Conservation (phyloP, 2,797 vertebrate species). For the Scyliorhinus canicula region DNA sequence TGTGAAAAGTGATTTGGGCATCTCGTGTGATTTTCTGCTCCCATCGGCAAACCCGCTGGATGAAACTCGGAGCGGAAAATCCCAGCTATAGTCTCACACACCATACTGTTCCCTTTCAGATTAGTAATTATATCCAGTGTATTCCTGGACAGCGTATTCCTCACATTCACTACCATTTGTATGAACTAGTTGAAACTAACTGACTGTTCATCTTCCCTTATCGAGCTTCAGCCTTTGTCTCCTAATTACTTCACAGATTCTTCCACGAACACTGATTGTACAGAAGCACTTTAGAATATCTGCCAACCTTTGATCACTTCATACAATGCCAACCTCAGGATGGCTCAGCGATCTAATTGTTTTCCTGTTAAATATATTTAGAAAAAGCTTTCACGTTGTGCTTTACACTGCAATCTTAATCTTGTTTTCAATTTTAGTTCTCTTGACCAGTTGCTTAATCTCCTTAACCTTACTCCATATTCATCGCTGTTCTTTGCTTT, state of each 20-base stretch:
- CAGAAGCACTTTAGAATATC: slow-evolving; percentile 5
- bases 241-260: background rate
- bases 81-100: no score
- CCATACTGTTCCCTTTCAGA: background rate
- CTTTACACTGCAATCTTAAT: background rate
- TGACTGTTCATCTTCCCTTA: background rate
- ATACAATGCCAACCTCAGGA: background rate
- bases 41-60: no score
- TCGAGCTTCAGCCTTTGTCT: no score
- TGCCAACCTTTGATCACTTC: slow-evolving; percentile 22
- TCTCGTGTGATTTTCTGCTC: no score
- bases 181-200: background rate
- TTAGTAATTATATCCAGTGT: background rate
- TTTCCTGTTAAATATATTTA: background rate
- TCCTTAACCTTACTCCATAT: background rate
- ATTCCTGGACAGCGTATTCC: background rate
- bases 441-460: background rate
- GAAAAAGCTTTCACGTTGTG: background rate
- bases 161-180: background rate
- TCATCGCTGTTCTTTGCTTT: background rate
- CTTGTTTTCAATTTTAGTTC: background rate
- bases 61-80: no score
- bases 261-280: background rate
- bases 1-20: no score
- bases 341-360: slow-evolving; percentile 3